These are phyloP conservation scores for Heloderma charlesbogerti DNA, from an alignment of 2,113 vertebrate species.

Conservation along the genomic window DNA sequence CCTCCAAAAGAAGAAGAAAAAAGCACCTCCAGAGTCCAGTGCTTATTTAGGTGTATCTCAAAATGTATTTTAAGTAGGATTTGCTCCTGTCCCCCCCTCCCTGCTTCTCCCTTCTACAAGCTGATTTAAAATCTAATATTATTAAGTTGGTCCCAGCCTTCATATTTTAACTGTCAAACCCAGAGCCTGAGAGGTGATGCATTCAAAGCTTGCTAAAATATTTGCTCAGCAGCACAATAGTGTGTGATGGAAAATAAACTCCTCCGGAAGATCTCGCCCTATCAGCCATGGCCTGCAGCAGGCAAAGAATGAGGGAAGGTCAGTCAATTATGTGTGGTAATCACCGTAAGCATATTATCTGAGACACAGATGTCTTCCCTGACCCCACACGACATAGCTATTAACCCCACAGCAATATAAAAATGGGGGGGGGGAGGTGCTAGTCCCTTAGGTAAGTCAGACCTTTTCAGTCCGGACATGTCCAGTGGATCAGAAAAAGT, in stretches of 20 bases:
- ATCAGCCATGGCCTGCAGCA: constrained; percentile 88
- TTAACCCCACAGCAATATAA: constrained; percentile 87
- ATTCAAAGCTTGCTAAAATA: constrained; percentile 96
- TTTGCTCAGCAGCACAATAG: constrained; percentile 92
- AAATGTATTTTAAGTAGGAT: constrained; percentile 69
- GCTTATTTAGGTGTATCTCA: constrained; percentile 60
- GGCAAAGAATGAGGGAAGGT: constrained; percentile 92
- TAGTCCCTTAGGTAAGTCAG: constrained; percentile 80
- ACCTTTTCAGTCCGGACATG: constrained; percentile 78
- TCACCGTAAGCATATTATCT: constrained; percentile 95
- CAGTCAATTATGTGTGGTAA: constrained; percentile 97
- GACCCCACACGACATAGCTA: constrained; percentile 91
- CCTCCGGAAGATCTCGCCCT: constrained; percentile 83
- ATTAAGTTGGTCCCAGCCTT: constrained; percentile 80
- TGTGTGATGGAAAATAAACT: constrained; percentile 92
- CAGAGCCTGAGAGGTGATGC: constrained; percentile 83
- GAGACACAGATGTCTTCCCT: constrained; percentile 92
- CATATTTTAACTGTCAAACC: constrained; percentile 83
- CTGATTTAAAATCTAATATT: constrained; percentile 81
- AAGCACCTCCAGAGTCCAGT: constrained; percentile 26
- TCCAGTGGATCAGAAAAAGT: constrained; percentile 69
- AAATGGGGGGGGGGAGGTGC: constrained; percentile 80
- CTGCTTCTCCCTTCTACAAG: constrained; percentile 31
- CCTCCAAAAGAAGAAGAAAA: constrained; percentile 51
- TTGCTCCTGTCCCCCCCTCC: constrained; percentile 69